Base-by-base conservation (phyloP, 2,113 vertebrate species). In the Scytalopus superciliaris region DNA sequence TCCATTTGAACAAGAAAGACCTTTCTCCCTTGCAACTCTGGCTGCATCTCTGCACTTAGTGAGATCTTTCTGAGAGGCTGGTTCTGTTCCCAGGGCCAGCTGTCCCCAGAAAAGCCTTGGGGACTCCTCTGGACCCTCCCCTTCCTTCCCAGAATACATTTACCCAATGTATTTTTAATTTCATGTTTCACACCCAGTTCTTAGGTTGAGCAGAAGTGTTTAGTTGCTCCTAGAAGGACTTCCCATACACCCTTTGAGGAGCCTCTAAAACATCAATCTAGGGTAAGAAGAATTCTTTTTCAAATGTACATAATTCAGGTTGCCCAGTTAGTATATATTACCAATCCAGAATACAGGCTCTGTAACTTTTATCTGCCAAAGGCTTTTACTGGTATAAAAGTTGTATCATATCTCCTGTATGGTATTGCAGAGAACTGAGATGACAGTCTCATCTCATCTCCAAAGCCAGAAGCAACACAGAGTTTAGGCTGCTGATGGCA, bases 21-120 rank as follows among this genome's bases (percentile, higher is more conserved):
- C 28, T 77, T 92, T 37, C 18, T 84, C 7, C 5, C 33, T 74
- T 2, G 0, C 0, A 0, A 37, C 19, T 56, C 64, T 0, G 0
- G 25, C 10, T 68, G 37, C 66, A 85, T 53, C 53, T 53, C 53
- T 49, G 40, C 3, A 1, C 15, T 52, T 66, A 47, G 9, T 3
- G 6, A 72, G 78, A 63, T 9, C 10, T 89, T 57, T 63, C 56
- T 2, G 1, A 0, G 1, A 31, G 13, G 40, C 47, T 0, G 0
- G 40, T 52, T 74, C 74, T 69, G 37, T 63, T 95, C n/a, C 39
- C 55, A 40, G 25, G 27, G 37, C 27, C 37, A 74, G 10, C 13
- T 84, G 42, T 76, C 27, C 30, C 30, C 56, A 70, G 27, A 63
- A 84, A 64, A 60, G 13, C n/a, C 13, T 28, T 13, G 6, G 7